A percentile compares a stretch with the other conserved stretches of the same genome.
Evolutionary conservation across 2,113 vertebrate genomes (phyloP).

Genomic region (Eolophus roseicapilla): DNA sequence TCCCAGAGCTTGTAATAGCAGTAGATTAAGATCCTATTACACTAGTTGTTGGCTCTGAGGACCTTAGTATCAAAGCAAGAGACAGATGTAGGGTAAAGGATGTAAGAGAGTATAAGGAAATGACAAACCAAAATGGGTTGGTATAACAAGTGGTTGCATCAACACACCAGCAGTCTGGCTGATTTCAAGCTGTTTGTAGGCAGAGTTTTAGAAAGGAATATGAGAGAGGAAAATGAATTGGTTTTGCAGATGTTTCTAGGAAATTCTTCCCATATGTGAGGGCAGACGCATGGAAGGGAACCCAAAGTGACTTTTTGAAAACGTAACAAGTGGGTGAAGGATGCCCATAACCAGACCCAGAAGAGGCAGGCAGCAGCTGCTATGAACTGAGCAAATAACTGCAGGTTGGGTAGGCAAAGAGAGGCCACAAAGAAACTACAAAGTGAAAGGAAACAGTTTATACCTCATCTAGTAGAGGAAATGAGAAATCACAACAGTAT

Average conservation of each 20-base stretch:
- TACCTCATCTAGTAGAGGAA: not conserved
- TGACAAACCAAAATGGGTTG: not conserved
- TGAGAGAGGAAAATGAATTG: not conserved
- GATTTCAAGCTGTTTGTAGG: not conserved
- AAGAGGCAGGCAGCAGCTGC: not conserved
- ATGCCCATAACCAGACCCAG: not conserved
- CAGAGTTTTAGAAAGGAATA: not conserved
- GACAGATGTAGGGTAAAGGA: not conserved
- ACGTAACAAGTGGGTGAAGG: not conserved
- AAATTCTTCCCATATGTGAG: not conserved
- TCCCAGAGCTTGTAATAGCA: not conserved
- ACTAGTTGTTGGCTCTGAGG: not conserved
- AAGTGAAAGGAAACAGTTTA: not conserved
- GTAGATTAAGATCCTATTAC: not conserved
- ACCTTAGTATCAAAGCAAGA: not conserved
- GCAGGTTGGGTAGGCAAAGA: not conserved
- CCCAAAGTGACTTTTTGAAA: not conserved
- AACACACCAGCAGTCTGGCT: constrained; percentile 2
- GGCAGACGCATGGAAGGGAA: not conserved
- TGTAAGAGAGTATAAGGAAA: not conserved
- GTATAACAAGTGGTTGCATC: constrained; percentile 56
- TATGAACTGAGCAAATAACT: not conserved
- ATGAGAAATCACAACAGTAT: not conserved
- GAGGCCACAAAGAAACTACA: not conserved
- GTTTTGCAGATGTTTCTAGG: not conserved